phyloP scores from a whole-genome alignment of 1,140 invertebrate genomes.

The Polypedilum pembai region DNA sequence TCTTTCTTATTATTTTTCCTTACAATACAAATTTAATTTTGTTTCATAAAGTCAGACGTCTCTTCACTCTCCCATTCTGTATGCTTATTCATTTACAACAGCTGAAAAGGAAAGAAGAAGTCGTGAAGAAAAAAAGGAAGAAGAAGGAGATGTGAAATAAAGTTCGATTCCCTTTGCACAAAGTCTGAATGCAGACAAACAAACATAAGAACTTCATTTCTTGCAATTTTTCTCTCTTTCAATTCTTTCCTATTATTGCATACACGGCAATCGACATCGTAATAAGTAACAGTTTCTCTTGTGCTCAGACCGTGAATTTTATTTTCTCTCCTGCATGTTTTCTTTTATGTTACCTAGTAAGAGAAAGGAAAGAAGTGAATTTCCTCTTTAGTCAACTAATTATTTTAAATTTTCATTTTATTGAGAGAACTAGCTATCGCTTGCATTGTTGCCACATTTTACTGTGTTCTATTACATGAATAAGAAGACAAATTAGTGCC shows the following conservation, averaged over 20 bases:
- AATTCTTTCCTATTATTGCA: no score
- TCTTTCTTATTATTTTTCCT: no score
- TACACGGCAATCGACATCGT: no score
- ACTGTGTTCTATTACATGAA: neutral
- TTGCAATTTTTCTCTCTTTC: no score
- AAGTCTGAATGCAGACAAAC: neutral
- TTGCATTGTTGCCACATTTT: conserved; percentile 17
- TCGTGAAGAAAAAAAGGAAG: neutral
- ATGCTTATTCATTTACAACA: neutral
- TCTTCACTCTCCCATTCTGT: neutral
- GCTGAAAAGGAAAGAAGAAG: neutral
- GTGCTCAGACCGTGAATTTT: conserved; percentile 4
- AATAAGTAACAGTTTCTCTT: neutral
- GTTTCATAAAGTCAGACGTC: neutral
- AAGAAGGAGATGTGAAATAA: neutral
- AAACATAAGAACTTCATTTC: no score
- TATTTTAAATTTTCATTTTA: conserved; percentile 12
- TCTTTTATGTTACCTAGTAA: neutral
- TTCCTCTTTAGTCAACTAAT: conserved; percentile 24
- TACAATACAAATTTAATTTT: no score
- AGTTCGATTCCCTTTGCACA: conserved; percentile 1
- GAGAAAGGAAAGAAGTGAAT: neutral
- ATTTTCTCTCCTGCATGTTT: neutral
- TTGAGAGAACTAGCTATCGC: neutral
- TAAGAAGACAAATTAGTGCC: neutral